Evolutionary conservation across 2,888 invertebrate genomes (phyloP), one percentile per base, ranked within the genome.

Genomic region (Terebella lapidaria): DNA sequence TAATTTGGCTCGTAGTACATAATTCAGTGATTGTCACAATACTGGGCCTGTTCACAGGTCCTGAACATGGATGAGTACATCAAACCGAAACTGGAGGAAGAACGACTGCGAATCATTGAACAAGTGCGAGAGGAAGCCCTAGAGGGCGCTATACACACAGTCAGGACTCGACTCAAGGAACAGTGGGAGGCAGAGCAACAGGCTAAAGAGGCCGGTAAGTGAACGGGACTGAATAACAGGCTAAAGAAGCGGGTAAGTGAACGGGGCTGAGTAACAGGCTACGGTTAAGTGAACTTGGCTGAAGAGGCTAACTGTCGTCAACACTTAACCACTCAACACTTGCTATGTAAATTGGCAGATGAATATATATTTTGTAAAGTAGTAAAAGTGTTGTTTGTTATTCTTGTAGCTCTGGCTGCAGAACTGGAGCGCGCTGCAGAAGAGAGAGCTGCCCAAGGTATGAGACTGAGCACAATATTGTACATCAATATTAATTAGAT

Each of bases 61-160:
- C 58, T 77, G 45, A 72, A 79, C 58, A 74, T 80, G 64, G 72
- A 77, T 54, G 72, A 72, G 29, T 55, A 77, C 47, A 72, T 77
- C 20, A 68, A 70, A 54, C 73, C 74, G 3, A 64, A 69, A 24
- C 53, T 72, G 52, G 74, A 70, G 25, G 70, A 75, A 57, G 78
- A 78, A 63, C 73, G 70, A 54, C 65, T 64, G 25, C 72, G 70
- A 56, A 58, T 62, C 20, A 54, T 78, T 3, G 72, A 74, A 46
- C 70, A 71, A 45, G 67, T 69, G 1, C 61, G 68, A 45, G 69
- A 72, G 27, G 75, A 76, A 25, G 66, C 75, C 1, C 71, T 71
- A 10, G 75, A 76, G 64, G 60, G 67, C 3, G 74, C 77, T 56
- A 76, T 78, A 18, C 55, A 61, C 2, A 65, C 71, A 22, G 74